Evolutionary conservation across 2,113 vertebrate species (phyloP).

Genomic region (Pedetes capensis): DNA sequence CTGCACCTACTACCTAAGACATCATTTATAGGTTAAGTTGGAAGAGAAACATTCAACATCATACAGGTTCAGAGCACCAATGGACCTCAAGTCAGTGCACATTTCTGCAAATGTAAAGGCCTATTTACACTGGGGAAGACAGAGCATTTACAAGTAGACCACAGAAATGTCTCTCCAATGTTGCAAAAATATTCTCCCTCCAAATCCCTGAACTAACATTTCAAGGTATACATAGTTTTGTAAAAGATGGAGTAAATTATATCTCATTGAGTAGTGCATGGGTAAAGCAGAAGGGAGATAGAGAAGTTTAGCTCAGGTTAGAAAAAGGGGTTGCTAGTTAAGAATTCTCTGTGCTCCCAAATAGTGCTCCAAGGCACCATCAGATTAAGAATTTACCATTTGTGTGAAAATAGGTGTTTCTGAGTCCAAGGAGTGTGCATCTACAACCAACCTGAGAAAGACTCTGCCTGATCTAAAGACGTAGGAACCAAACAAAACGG

Average conservation of each 20-base stretch:
- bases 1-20: background rate
- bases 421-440: background rate
- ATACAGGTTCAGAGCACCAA: background rate
- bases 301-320: background rate
- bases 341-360: background rate
- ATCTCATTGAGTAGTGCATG: background rate
- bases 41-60: background rate
- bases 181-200: background rate
- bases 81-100: background rate
- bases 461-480: background rate
- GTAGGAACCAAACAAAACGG: background rate
- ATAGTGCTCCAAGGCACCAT: background rate
- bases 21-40: background rate
- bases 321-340: background rate
- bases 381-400: background rate
- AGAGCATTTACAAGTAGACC: background rate
- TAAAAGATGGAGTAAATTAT: background rate
- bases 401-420: background rate
- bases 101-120: background rate
- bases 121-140: background rate
- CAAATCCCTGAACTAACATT: background rate
- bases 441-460: background rate
- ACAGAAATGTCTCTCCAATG: background rate
- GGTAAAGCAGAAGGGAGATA: background rate
- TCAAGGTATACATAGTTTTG: background rate